These are phyloP conservation scores for Hyla sarda DNA, from an alignment of 2,113 vertebrate species.

Conservation along the genomic window DNA sequence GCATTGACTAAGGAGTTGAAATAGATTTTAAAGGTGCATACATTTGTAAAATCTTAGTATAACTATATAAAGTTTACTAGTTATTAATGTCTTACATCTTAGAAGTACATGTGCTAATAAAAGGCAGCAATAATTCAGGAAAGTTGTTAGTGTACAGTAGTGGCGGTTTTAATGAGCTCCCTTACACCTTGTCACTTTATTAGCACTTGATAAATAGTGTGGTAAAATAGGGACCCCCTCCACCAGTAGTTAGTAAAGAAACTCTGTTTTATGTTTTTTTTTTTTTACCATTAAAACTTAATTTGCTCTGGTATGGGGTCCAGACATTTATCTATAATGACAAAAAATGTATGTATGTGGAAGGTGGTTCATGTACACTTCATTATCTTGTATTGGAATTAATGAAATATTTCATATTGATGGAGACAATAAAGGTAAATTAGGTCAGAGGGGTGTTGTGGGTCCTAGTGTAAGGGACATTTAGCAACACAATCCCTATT, in stretches of 20 bases:
- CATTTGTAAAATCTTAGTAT: conserved; percentile 13
- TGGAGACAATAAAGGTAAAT: not conserved
- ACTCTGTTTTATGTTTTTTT: conserved; percentile 38
- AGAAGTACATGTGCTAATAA: conserved; percentile 33
- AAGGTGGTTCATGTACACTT: not conserved
- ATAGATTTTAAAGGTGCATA: conserved; percentile 16
- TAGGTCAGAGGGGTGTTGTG: not conserved
- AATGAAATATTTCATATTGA: not conserved
- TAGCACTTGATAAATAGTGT: conserved; percentile 53
- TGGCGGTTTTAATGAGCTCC: conserved; percentile 42
- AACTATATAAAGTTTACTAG: not conserved
- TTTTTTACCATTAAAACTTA: conserved; percentile 34
- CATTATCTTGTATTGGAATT: not conserved
- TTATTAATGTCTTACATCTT: conserved; percentile 38
- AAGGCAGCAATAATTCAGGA: conserved; percentile 35
- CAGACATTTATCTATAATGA: not conserved
- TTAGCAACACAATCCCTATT: not conserved
- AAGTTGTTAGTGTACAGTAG: conserved; percentile 18
- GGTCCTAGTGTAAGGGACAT: too few species aligned
- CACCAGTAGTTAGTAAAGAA: conserved; percentile 31
- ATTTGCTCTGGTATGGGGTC: not conserved
- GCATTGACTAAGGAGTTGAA: not conserved
- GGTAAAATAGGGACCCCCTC: conserved; percentile 48
- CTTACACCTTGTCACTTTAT: conserved; percentile 49
- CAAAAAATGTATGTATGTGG: not conserved